Evolutionary conservation across 2,113 vertebrate species (phyloP).

Genomic region (Tinamus guttatus): DNA sequence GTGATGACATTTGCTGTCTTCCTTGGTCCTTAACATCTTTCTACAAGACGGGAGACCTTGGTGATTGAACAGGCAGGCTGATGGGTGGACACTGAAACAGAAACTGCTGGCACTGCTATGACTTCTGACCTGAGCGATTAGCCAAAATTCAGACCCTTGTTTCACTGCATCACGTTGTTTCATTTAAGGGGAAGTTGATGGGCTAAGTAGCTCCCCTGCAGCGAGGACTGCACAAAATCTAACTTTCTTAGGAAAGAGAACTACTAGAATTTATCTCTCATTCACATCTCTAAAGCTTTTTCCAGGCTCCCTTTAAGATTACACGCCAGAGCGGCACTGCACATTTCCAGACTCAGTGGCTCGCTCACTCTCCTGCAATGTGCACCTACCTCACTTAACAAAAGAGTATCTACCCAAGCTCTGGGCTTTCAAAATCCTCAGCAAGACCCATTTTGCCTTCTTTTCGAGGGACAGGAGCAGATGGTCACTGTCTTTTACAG

Average conservation of each 20-base stretch:
- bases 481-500: not conserved
- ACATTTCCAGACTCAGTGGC: not conserved
- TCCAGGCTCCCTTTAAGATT: not conserved
- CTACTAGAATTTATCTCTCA: not conserved
- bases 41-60: not conserved
- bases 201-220: not conserved
- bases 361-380: not conserved
- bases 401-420: not conserved
- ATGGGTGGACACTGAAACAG: not conserved
- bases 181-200: not conserved
- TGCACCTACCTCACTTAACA: not conserved
- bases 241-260: not conserved
- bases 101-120: not conserved
- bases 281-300: not conserved
- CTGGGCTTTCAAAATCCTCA: not conserved
- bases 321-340: not conserved
- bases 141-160: not conserved
- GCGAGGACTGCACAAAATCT: not conserved
- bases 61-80: not conserved
- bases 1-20: slow-evolving; percentile 15
- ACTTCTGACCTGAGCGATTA: not conserved
- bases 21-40: not conserved
- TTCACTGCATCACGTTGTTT: not conserved
- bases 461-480: not conserved
- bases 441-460: not conserved